Conservation (phyloP, 1,140 invertebrate species). For the Idris sp. region DNA sequence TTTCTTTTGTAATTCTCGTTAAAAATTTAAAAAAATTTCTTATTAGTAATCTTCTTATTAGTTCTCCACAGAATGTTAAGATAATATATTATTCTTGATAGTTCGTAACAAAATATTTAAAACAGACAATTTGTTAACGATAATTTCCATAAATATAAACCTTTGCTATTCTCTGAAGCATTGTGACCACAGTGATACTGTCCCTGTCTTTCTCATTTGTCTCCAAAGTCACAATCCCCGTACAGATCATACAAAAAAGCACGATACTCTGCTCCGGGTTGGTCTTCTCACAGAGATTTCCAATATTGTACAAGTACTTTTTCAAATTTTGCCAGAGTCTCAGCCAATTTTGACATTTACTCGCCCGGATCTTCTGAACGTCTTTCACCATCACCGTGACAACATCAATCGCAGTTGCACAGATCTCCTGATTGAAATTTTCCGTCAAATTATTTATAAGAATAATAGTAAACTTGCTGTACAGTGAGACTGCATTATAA, state of each 20-base stretch:
- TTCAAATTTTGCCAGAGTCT: slow-evolving; percentile 6
- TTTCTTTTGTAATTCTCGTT: too few relatives aligned
- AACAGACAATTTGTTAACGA: too few relatives aligned
- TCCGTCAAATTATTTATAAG: neutral
- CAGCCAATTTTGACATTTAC: slow-evolving; percentile 4
- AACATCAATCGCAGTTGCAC: neutral
- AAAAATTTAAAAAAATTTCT: too few relatives aligned
- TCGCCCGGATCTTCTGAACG: neutral
- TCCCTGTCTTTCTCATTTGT: neutral
- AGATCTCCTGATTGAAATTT: neutral
- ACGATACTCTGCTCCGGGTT: slow-evolving; percentile 8
- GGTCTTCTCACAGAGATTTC: neutral
- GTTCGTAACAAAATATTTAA: too few relatives aligned
- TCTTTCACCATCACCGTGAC: slow-evolving; percentile 9
- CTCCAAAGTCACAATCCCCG: slow-evolving; percentile 34
- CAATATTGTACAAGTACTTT: slow-evolving; percentile 9
- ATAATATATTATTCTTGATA: too few relatives aligned
- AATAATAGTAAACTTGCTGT: slow-evolving; percentile 1
- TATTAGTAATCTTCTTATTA: too few relatives aligned
- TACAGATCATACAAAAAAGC: slow-evolving; percentile 22
- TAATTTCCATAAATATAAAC: slow-evolving; percentile 57
- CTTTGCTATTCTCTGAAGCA: slow-evolving; percentile 11
- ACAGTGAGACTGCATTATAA: neutral
- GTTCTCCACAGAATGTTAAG: too few relatives aligned
- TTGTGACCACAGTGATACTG: neutral